phyloP scores from a whole-genome alignment of 2,888 invertebrate species.

The Sphaeridia pumilis region DNA sequence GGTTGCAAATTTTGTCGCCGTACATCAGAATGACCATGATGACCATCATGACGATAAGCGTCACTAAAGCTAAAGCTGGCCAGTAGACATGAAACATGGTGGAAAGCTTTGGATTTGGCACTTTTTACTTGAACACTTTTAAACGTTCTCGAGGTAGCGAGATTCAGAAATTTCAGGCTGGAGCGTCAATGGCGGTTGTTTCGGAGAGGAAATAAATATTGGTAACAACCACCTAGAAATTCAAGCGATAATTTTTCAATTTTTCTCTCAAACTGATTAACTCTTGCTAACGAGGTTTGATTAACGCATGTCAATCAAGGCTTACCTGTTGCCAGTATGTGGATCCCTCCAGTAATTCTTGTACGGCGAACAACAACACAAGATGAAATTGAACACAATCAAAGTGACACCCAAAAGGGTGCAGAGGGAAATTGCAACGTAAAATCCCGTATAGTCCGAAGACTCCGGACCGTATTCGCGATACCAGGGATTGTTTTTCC shows the following conservation, averaged over 20 bases:
- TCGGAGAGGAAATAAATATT: constrained; percentile 71
- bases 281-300: neutral
- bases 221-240: too few species aligned
- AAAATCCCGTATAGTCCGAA: constrained; percentile 67
- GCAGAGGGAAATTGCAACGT: constrained; percentile 66
- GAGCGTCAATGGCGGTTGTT: constrained; percentile 54
- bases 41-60: constrained; percentile 59
- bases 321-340: constrained; percentile 37
- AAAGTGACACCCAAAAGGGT: constrained; percentile 57
- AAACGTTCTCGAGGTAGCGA: neutral
- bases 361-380: constrained; percentile 70
- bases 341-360: constrained; percentile 66
- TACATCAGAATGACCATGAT: constrained; percentile 63
- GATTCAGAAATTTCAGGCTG: constrained; percentile 29
- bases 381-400: constrained; percentile 61
- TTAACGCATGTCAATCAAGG: neutral
- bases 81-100: constrained; percentile 61
- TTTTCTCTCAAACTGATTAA: neutral
- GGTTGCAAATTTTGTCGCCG: constrained; percentile 55
- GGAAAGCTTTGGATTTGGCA: neutral
- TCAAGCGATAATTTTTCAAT: neutral
- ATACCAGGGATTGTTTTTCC: constrained; percentile 52
- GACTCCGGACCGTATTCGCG: constrained; percentile 42
- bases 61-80: constrained; percentile 61
- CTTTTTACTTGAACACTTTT: neutral